These are phyloP conservation scores for Pterois miles DNA, from an alignment of 2,797 vertebrate species.

Conservation along the genomic window DNA sequence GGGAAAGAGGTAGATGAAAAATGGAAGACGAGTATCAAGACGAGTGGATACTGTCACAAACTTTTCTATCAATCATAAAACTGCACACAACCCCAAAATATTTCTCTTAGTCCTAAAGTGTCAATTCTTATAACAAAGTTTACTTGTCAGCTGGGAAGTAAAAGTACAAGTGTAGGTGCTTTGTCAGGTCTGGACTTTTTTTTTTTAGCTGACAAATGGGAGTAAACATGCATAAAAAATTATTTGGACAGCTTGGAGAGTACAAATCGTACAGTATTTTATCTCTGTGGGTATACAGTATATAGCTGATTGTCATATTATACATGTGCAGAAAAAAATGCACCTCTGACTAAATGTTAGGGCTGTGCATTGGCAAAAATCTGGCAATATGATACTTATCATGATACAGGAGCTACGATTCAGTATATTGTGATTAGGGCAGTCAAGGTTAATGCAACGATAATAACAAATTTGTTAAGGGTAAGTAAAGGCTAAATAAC, in stretches of 20 bases:
- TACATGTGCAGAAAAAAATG: neutral
- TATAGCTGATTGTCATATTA: neutral
- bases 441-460: no score
- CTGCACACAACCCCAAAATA: neutral
- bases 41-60: constrained; percentile 58
- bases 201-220: constrained; percentile 23
- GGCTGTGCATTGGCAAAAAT: no score
- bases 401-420: no score
- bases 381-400: no score
- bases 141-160: constrained; percentile 39
- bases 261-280: neutral
- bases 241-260: neutral
- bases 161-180: constrained; percentile 20
- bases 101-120: constrained; percentile 22
- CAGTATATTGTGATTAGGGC: no score
- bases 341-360: neutral
- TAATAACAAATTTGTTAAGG: no score
- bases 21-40: constrained; percentile 58
- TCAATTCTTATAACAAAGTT: constrained; percentile 43
- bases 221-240: neutral
- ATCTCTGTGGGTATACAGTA: neutral
- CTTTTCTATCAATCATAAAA: constrained; percentile 64
- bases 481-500: no score
- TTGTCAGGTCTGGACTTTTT: constrained; percentile 20
- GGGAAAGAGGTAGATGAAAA: constrained; percentile 50